phyloP scores from a whole-genome alignment of 2,888 invertebrate genomes.

The Cheilosia soror region DNA sequence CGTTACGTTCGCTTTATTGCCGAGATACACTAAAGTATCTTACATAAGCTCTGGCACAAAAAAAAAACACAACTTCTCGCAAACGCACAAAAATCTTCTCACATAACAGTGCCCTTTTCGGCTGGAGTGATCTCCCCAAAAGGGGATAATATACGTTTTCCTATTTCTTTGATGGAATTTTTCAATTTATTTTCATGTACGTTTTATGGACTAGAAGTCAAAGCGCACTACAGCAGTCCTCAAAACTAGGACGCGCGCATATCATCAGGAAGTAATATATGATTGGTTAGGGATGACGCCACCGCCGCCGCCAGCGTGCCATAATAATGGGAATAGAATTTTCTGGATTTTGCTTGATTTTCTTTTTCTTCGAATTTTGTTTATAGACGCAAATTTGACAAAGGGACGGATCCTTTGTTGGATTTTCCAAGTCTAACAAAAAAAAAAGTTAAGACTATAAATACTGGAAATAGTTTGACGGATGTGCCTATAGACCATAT shows the following conservation, averaged over 20 bases:
- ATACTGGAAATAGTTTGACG: constrained; percentile 58
- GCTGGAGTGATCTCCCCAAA: constrained; percentile 15
- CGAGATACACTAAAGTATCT: constrained; percentile 68
- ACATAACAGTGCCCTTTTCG: constrained; percentile 18
- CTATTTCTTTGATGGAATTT: constrained; percentile 77
- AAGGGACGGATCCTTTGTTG: constrained; percentile 36
- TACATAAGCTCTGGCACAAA: constrained; percentile 63
- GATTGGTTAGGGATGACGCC: constrained; percentile 20
- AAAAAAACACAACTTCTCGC: constrained; percentile 16
- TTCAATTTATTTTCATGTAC: constrained; percentile 79
- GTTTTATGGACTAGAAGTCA: constrained; percentile 76
- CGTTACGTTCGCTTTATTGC: constrained; percentile 64
- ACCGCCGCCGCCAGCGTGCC: constrained; percentile 20
- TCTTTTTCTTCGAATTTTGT: not conserved
- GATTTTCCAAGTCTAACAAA: not conserved
- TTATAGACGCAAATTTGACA: constrained; percentile 7
- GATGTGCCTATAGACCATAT: constrained; percentile 7
- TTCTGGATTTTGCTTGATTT: not conserved
- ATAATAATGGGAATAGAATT: constrained; percentile 28
- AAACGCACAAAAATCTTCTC: constrained; percentile 55
- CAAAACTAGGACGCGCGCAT: constrained; percentile 63
- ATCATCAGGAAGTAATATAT: constrained; percentile 38
- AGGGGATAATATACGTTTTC: constrained; percentile 51
- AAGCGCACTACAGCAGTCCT: constrained; percentile 43
- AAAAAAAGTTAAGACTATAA: constrained; percentile 52